Percentiles rank a stretch among this genome's conserved stretches.
Evolutionary conservation across 2,888 invertebrate species (phyloP).

Genomic region (Lasioglossum lativentre): DNA sequence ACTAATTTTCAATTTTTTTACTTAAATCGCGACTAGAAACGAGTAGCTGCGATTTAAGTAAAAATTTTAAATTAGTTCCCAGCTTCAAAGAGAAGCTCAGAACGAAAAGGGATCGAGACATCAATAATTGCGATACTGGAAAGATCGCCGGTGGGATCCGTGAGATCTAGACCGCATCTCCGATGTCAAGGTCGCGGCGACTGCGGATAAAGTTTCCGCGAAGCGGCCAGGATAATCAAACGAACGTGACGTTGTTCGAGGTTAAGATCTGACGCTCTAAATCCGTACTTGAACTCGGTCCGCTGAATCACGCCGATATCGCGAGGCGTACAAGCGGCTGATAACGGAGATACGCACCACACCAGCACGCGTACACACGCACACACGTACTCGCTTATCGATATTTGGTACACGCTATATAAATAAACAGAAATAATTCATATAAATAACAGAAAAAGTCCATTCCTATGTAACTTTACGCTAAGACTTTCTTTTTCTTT

Average conservation of each 20-base stretch:
- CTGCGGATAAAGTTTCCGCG: conserved; percentile 41
- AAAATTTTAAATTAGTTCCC: neutral
- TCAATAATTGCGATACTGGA: neutral
- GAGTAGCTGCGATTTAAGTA: too few species aligned
- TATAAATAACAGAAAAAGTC: too few species aligned
- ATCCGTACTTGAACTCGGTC: conserved; percentile 58
- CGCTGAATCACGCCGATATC: conserved; percentile 67
- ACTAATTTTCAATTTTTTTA: too few species aligned
- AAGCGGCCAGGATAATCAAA: conserved; percentile 30
- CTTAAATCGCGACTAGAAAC: too few species aligned
- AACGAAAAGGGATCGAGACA: neutral
- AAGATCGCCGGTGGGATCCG: neutral
- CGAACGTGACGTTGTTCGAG: conserved; percentile 51
- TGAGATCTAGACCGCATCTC: neutral
- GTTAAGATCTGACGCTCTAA: conserved; percentile 55
- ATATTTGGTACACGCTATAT: too few species aligned
- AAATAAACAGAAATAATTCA: too few species aligned
- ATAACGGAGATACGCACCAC: conserved; percentile 12
- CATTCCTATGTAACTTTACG: too few species aligned
- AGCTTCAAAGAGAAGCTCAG: neutral
- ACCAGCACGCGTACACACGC: neutral
- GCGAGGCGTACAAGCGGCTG: neutral
- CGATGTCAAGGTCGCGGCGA: conserved; percentile 19
- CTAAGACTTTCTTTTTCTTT: too few species aligned
- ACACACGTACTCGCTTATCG: neutral